Base-by-base conservation (phyloP, 2,113 vertebrate species). In the Neogale vison region DNA sequence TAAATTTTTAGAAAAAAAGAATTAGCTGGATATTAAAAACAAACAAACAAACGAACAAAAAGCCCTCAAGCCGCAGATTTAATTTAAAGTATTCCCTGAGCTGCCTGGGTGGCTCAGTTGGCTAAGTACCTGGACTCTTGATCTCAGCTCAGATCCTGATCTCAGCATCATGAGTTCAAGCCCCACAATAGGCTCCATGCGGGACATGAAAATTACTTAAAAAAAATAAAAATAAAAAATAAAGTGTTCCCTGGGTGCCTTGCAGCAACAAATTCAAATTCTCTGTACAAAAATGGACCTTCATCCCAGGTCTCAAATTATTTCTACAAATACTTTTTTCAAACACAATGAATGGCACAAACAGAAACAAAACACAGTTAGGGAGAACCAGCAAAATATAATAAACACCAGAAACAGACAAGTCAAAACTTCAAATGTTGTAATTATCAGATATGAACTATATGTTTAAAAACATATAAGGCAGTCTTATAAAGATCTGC, bases 251-350 rank as follows among this genome's bases (percentile, higher is more conserved):
- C 65, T 50, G 5, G 50, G 31, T 14, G 88, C 50, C 47, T 50
- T n/a, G 45, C 9, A 59, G 14, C 36, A 81, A 57, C 11, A 92
- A 96, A 94, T 81, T 24, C 20, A 92, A 89, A 96, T 63, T 52
- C 57, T 94, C 65, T 89, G 9, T 29, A 47, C 24, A 92, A 50
- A 97, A 94, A 71, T 31, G 29, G 13, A 93, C 29, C 83, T 79
- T 88, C 55, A 81, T 14, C 36, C 72, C 77, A 82, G 47, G 47
- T 69, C 74, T 89, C 88, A 89, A 86, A 92, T 94, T 74, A 82
- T 63, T 92, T 86, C 74, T 31, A 90, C 31, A 85, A 85, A 69
- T 82, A 94, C 42, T 29, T 89, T 93, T 93, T 76, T 36, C 55
- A 90, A 95, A 45, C 36, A 86, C 47, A 86, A 61, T 55, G 6